These are phyloP conservation scores for Xiphydria camelus DNA, from an alignment of 2,888 invertebrate genomes.

Conservation along the genomic window DNA sequence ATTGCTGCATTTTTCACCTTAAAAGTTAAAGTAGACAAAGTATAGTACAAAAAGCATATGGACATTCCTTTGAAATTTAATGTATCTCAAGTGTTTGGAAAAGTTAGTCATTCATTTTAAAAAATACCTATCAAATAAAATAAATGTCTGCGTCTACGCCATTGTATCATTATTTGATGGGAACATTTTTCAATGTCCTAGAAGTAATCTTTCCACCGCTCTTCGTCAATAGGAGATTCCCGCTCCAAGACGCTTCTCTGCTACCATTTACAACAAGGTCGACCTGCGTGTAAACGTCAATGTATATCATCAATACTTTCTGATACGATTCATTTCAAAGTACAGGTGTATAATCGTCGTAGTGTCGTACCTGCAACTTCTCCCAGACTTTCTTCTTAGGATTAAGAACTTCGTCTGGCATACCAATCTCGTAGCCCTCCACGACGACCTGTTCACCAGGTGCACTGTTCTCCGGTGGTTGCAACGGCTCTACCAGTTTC, in stretches of 20 bases:
- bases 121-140: constrained; percentile 11
- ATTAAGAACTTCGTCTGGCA: constrained; percentile 84
- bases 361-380: constrained; percentile 69
- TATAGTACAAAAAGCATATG: too few relatives aligned
- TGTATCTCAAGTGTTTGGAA: too few relatives aligned
- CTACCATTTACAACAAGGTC: constrained; percentile 74
- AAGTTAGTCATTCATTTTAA: too few relatives aligned
- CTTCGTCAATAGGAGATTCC: constrained; percentile 73
- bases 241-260: constrained; percentile 84
- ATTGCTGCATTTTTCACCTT: too few relatives aligned
- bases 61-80: too few relatives aligned
- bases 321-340: too few relatives aligned
- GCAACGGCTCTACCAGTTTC: constrained; percentile 82
- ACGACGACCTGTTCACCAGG: constrained; percentile 84
- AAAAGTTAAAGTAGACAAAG: too few relatives aligned
- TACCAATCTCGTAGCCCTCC: constrained; percentile 78
- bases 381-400: constrained; percentile 98
- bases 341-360: too few relatives aligned
- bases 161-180: constrained; percentile 73
- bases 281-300: too few relatives aligned
- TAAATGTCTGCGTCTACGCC: neutral
- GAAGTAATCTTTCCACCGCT: constrained; percentile 76
- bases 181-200: constrained; percentile 76
- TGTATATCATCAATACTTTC: too few relatives aligned
- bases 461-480: constrained; percentile 74